These are phyloP conservation scores for Acipenser transmontanus DNA, from an alignment of 2,797 vertebrate genomes.

Conservation along the genomic window DNA sequence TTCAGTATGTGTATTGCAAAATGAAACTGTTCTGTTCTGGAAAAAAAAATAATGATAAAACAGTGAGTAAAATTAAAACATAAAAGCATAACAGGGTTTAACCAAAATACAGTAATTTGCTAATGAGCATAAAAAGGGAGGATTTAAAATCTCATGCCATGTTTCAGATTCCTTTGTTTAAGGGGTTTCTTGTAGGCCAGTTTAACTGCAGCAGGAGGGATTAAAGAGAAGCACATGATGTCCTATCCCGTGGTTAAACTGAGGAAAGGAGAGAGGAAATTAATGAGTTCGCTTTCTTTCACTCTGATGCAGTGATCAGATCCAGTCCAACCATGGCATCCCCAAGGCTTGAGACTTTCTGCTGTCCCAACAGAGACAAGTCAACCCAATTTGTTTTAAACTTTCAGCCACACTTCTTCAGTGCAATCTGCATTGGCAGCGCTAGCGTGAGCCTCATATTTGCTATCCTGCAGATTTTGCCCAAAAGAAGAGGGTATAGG, in stretches of 20 bases:
- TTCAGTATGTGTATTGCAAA: too few relatives aligned
- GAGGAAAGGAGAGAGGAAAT: slow-evolving; percentile 31
- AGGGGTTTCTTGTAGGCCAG: slow-evolving; percentile 10
- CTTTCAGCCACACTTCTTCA: slow-evolving; percentile 75
- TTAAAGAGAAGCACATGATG: slow-evolving; percentile 85
- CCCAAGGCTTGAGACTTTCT: slow-evolving; percentile 86
- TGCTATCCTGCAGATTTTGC: slow-evolving; percentile 71
- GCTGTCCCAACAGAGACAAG: slow-evolving; percentile 80
- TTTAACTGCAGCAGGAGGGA: slow-evolving; percentile 56
- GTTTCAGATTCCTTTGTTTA: too few relatives aligned
- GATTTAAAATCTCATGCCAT: too few relatives aligned
- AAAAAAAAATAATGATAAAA: too few relatives aligned
- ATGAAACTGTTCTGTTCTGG: too few relatives aligned
- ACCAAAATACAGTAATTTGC: too few relatives aligned
- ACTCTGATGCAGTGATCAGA: too few relatives aligned
- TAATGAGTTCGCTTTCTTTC: slow-evolving; percentile 29
- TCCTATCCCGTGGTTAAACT: slow-evolving; percentile 67
- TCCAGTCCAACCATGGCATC: slow-evolving; percentile 68
- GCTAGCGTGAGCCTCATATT: slow-evolving; percentile 60
- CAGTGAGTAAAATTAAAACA: too few relatives aligned
- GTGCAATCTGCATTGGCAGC: slow-evolving; percentile 66
- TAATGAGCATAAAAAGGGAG: too few relatives aligned
- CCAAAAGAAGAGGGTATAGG: slow-evolving; percentile 66
- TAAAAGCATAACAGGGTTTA: too few relatives aligned
- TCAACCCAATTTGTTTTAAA: slow-evolving; percentile 73